A percentile compares a stretch with the other conserved stretches of the same genome.
Conservation (phyloP, 2,888 invertebrate species). For the Synergus umbraculus region DNA sequence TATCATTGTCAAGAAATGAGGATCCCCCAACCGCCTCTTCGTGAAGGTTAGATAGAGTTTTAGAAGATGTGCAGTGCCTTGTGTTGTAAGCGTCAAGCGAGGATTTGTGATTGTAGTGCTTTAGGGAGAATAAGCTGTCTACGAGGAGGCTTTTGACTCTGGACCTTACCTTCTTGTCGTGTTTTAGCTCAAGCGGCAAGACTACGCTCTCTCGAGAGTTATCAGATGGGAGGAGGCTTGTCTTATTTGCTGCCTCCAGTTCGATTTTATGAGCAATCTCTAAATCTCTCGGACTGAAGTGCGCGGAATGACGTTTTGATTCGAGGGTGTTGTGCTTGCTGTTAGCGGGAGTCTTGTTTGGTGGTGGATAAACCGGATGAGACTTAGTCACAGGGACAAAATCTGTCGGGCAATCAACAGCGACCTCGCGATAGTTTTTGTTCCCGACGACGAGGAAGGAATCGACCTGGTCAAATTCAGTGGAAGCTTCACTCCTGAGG, state of each 20-base stretch:
- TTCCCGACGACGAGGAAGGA: slow-evolving; percentile 68
- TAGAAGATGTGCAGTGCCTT: slow-evolving; percentile 49
- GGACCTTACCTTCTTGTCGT: slow-evolving; percentile 74
- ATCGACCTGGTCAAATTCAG: slow-evolving; percentile 62
- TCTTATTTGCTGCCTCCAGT: slow-evolving; percentile 43
- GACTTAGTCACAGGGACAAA: slow-evolving; percentile 73
- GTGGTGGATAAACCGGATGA: slow-evolving; percentile 75
- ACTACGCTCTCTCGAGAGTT: slow-evolving; percentile 48
- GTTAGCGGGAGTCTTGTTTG: slow-evolving; percentile 63
- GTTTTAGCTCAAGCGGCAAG: slow-evolving; percentile 53
- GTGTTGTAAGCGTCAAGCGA: slow-evolving; percentile 64
- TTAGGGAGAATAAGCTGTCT: slow-evolving; percentile 64
- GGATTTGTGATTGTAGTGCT: slow-evolving; percentile 53
- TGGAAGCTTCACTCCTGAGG: slow-evolving; percentile 71
- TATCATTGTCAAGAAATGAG: slow-evolving; percentile 17
- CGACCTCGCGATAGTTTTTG: slow-evolving; percentile 71
- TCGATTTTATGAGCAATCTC: slow-evolving; percentile 43
- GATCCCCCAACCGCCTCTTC: slow-evolving; percentile 17
- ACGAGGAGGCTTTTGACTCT: slow-evolving; percentile 71
- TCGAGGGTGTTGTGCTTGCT: slow-evolving; percentile 64
- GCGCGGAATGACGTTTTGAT: slow-evolving; percentile 50
- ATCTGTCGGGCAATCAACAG: slow-evolving; percentile 75
- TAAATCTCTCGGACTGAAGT: slow-evolving; percentile 43
- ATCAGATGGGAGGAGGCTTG: slow-evolving; percentile 50
- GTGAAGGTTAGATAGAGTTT: slow-evolving; percentile 36